These are phyloP conservation scores for Sebastes diploproa DNA, from an alignment of 2,797 vertebrate species.

Conservation along the genomic window DNA sequence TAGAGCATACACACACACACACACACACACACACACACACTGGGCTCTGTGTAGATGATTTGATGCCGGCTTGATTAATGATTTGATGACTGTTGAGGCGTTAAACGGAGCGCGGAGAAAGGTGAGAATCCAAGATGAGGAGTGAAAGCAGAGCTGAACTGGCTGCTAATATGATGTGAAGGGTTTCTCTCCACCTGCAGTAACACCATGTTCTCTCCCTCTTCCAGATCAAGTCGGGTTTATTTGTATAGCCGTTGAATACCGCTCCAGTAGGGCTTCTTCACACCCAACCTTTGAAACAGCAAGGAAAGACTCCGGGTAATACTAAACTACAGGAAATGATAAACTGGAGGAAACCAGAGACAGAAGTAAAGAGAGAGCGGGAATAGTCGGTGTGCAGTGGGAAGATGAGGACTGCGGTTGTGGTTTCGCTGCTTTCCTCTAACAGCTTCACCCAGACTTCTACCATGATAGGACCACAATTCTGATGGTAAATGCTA, in stretches of 20 bases:
- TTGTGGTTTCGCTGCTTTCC: not conserved
- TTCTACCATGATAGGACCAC: not conserved
- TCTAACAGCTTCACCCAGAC: not conserved
- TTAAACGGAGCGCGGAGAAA: slow-evolving; percentile 50
- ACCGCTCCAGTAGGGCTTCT: not conserved
- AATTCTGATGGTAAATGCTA: not conserved
- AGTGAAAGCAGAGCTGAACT: slow-evolving; percentile 34
- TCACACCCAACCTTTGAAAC: not conserved
- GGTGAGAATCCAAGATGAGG: slow-evolving; percentile 30
- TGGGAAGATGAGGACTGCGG: not conserved
- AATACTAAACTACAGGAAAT: not conserved
- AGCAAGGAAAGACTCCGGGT: not conserved
- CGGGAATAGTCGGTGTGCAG: not conserved
- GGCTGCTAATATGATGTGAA: slow-evolving; percentile 28
- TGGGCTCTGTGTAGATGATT: slow-evolving; percentile 39
- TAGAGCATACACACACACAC: not conserved
- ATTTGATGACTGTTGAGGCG: slow-evolving; percentile 62
- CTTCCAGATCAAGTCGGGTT: not conserved
- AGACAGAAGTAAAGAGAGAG: too few relatives aligned
- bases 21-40: slow-evolving; percentile 3
- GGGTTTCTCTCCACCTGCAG: slow-evolving; percentile 31
- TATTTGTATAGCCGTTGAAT: not conserved
- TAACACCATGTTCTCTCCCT: not conserved
- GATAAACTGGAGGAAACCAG: not conserved
- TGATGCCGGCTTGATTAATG: slow-evolving; percentile 60